Percentiles rank a stretch among this genome's conserved stretches.
Evolutionary conservation across 2,113 vertebrate species (phyloP).

Genomic region (Phaethon lepturus): DNA sequence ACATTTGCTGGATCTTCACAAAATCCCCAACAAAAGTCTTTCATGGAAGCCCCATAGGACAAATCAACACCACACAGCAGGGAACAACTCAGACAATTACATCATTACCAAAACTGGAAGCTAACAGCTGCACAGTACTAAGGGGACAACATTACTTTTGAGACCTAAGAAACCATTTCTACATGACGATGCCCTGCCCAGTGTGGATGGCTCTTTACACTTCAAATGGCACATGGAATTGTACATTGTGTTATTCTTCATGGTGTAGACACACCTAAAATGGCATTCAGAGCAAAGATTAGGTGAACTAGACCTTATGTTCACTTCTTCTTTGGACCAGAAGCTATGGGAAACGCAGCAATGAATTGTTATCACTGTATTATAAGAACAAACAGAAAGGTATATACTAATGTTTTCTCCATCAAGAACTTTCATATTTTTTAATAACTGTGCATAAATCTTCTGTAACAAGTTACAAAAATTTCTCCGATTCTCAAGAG

Average conservation of each 20-base stretch:
- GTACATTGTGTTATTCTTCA: not conserved
- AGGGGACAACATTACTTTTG: not conserved
- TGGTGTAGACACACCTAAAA: not conserved
- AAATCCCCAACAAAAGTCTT: not conserved
- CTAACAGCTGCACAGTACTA: not conserved
- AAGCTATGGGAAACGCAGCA: not conserved
- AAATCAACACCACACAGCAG: not conserved
- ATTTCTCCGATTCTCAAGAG: not conserved
- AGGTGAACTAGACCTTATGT: rapidly evolving
- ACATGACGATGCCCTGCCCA: not conserved
- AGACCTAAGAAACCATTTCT: not conserved
- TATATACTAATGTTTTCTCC: not conserved
- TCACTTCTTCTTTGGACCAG: not conserved
- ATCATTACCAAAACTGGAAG: not conserved
- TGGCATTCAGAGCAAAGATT: not conserved
- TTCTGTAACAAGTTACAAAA: not conserved
- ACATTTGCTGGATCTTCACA: not conserved
- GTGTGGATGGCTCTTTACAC: not conserved
- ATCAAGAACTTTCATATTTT: not conserved
- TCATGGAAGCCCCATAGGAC: not conserved
- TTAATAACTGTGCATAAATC: not conserved
- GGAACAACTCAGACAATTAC: not conserved
- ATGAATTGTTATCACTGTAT: not conserved
- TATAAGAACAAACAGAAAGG: not conserved
- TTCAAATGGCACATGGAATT: not conserved